A percentile compares a stretch with the other conserved stretches of the same genome.
phyloP scores from a whole-genome alignment of 2,113 vertebrate species.

The Siniperca knerii region DNA sequence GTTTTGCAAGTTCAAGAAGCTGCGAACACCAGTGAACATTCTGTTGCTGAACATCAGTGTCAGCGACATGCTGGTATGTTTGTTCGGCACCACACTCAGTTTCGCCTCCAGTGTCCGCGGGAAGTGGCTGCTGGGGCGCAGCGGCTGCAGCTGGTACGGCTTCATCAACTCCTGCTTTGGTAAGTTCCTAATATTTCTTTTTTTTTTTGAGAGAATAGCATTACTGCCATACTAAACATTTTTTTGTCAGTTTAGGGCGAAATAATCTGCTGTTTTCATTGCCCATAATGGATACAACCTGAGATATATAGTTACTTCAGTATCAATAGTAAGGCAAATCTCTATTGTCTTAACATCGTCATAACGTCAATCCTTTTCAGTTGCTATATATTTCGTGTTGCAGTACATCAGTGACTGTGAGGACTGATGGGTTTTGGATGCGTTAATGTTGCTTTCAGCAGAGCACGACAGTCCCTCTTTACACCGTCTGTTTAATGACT shows the following conservation, averaged over 20 bases:
- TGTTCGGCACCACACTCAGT: conserved; percentile 91
- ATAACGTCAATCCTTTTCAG: too few relatives aligned
- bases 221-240: too few relatives aligned
- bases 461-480: not conserved
- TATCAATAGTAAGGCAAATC: not conserved
- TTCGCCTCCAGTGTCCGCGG: conserved; percentile 89
- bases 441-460: not conserved
- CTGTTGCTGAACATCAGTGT: conserved; percentile 92
- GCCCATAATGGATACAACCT: not conserved
- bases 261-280: not conserved
- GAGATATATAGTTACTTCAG: not conserved
- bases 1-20: conserved; percentile 91
- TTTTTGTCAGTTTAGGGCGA: too few relatives aligned
- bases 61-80: conserved; percentile 92
- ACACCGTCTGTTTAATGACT: conserved; percentile 19
- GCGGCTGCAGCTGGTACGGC: conserved; percentile 91
- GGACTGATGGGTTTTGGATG: conserved; percentile 3
- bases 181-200: conserved; percentile 67
- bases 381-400: not conserved
- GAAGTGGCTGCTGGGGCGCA: conserved; percentile 88
- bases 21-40: conserved; percentile 92
- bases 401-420: not conserved
- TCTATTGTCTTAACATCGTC: too few relatives aligned
- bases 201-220: too few relatives aligned
- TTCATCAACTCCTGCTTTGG: conserved; percentile 95